phyloP scores from a whole-genome alignment of 1,140 invertebrate genomes.

The Sesamia nonagrioides region DNA sequence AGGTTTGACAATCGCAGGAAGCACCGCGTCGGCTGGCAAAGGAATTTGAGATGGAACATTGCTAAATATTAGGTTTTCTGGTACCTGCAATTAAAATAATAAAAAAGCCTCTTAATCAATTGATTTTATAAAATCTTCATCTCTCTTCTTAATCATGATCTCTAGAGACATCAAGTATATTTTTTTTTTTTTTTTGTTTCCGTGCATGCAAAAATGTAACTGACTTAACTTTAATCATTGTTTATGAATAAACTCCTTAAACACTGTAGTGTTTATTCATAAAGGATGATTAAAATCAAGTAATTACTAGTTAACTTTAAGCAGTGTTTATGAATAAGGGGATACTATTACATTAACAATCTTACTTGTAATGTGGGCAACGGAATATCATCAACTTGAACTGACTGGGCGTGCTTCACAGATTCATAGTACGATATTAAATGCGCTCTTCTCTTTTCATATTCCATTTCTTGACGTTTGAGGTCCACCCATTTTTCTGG shows the following conservation, averaged over 20 bases:
- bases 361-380: slow-evolving; percentile 91
- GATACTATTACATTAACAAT: slow-evolving; percentile 18
- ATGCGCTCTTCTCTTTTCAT: slow-evolving; percentile 95
- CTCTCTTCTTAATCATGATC: no score
- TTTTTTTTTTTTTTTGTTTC: no score
- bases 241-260: no score
- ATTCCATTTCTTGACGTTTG: slow-evolving; percentile 96
- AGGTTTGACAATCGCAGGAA: slow-evolving; percentile 84
- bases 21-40: slow-evolving; percentile 90
- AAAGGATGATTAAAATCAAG: no score
- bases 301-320: no score
- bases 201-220: no score
- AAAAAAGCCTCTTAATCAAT: not conserved
- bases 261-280: no score
- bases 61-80: slow-evolving; percentile 85
- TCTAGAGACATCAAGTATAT: no score
- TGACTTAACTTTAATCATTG: no score
- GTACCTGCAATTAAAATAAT: slow-evolving; percentile 68
- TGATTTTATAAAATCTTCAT: no score
- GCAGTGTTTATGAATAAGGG: no score
- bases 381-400: slow-evolving; percentile 98
- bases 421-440: slow-evolving; percentile 98
- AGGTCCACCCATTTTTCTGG: slow-evolving; percentile 97
- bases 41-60: slow-evolving; percentile 92
- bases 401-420: slow-evolving; percentile 97